Percentiles rank a stretch among this genome's conserved stretches.
Evolutionary conservation across 2,888 invertebrate genomes (phyloP).

Genomic region (Opisthograptis luteolata): DNA sequence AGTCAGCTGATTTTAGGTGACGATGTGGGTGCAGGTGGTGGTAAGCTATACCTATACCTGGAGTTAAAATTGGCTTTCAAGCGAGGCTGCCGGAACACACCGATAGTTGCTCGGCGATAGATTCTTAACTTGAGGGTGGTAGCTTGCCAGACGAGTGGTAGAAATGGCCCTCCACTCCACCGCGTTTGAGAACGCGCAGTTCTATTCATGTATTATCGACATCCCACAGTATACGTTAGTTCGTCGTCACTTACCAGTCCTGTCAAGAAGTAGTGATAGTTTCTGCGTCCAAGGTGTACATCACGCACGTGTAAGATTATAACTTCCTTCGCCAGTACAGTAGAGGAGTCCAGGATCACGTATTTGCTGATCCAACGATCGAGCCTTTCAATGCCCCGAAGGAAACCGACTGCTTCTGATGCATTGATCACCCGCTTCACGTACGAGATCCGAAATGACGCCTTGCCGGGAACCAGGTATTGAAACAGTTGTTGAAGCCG

Average conservation of each 20-base stretch:
- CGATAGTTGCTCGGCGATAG: too few relatives aligned
- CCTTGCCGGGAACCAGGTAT: constrained; percentile 91
- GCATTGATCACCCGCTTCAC: constrained; percentile 93
- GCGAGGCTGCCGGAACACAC: too few relatives aligned
- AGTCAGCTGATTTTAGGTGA: too few relatives aligned
- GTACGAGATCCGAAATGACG: constrained; percentile 93
- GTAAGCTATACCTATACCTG: too few relatives aligned
- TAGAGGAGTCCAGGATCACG: constrained; percentile 94
- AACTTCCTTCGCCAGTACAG: constrained; percentile 93
- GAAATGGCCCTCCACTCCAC: too few relatives aligned
- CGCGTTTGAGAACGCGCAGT: too few relatives aligned
- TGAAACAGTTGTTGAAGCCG: constrained; percentile 96
- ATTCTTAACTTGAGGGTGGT: too few relatives aligned
- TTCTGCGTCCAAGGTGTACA: constrained; percentile 92
- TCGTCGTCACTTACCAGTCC: constrained; percentile 88
- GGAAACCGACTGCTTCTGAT: constrained; percentile 92
- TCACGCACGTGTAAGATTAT: constrained; percentile 94
- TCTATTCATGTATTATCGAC: too few relatives aligned
- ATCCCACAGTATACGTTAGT: background rate
- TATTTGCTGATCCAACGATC: constrained; percentile 94
- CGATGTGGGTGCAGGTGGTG: too few relatives aligned
- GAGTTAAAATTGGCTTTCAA: too few relatives aligned
- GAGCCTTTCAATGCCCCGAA: constrained; percentile 90
- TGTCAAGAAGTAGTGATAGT: constrained; percentile 95
- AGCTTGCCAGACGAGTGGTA: too few relatives aligned